These are phyloP conservation scores for Machimus atricapillus DNA, from an alignment of 2,888 invertebrate species.

Conservation along the genomic window DNA sequence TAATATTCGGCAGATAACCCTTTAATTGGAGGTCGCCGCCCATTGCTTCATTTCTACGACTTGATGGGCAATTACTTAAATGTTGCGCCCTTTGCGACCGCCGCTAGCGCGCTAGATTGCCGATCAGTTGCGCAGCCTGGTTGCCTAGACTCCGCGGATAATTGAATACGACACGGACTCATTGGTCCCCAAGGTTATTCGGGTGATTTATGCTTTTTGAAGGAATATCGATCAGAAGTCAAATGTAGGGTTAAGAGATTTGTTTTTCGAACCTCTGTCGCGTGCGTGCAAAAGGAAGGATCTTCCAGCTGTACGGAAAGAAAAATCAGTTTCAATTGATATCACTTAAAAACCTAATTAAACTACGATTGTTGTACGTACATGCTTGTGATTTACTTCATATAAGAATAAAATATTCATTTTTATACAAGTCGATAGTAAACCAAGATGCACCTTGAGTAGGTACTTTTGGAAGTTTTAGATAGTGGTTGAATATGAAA, in stretches of 20 bases:
- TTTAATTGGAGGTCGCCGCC: not conserved
- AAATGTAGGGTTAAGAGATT: slow-evolving; percentile 18
- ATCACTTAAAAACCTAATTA: not conserved
- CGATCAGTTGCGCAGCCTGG: not conserved
- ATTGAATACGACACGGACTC: not conserved
- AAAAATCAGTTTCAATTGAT: not conserved
- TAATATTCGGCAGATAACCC: not conserved
- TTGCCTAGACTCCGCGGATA: not conserved
- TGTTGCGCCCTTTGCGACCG: not conserved
- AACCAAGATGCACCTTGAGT: not conserved
- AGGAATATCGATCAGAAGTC: not conserved
- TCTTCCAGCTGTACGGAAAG: not conserved
- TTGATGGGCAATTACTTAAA: not conserved
- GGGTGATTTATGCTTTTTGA: not conserved
- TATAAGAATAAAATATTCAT: not conserved
- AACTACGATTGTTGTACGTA: not conserved
- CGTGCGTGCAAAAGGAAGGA: not conserved
- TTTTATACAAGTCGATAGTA: not conserved
- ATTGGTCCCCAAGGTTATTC: not conserved
- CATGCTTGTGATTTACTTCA: not conserved
- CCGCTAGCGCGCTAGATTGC: not conserved
- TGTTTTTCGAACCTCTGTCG: not conserved
- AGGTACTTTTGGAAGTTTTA: no score
- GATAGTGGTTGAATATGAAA: no score
- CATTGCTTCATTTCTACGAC: not conserved